Percentiles rank a stretch among this genome's conserved stretches.
Evolutionary conservation across 1,140 invertebrate species (phyloP).

Genomic region (Anoplophora glabripennis): DNA sequence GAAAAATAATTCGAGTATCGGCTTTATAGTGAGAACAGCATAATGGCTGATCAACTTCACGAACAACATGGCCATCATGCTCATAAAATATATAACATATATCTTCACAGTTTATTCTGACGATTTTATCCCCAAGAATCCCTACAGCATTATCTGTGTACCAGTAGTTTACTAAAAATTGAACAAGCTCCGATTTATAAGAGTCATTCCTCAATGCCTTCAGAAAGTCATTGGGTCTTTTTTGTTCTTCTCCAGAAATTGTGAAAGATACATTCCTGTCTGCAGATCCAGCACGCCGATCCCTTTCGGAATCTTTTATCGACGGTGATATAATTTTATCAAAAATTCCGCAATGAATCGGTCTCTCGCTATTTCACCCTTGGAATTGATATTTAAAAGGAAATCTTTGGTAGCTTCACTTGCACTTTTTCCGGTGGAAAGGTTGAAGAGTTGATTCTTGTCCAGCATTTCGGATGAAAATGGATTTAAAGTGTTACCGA

Average conservation of each 20-base stretch:
- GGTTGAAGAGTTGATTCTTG: constrained; percentile 24
- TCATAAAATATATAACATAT: constrained; percentile 1
- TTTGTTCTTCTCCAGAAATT: constrained; percentile 1
- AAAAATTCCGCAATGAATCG: constrained; percentile 24
- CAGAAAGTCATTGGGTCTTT: background rate
- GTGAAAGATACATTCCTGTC: background rate
- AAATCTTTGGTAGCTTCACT: constrained; percentile 8
- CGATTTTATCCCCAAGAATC: background rate
- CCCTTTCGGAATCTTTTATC: background rate
- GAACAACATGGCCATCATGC: background rate
- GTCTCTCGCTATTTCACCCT: constrained; percentile 16
- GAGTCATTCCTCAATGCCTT: constrained; percentile 1
- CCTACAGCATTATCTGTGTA: too few species aligned
- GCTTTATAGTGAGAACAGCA: background rate
- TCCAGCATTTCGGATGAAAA: constrained; percentile 30
- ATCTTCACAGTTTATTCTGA: background rate
- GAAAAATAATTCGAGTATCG: constrained; percentile 1
- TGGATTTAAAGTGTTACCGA: constrained; percentile 35
- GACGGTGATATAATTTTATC: background rate
- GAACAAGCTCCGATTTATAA: background rate
- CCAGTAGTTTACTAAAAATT: background rate
- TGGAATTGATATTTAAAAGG: constrained; percentile 2
- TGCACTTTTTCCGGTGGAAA: constrained; percentile 21
- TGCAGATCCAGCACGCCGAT: background rate
- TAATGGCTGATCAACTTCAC: background rate